These are phyloP conservation scores for Mythimna pallens DNA, from an alignment of 2,888 invertebrate species.

Conservation along the genomic window DNA sequence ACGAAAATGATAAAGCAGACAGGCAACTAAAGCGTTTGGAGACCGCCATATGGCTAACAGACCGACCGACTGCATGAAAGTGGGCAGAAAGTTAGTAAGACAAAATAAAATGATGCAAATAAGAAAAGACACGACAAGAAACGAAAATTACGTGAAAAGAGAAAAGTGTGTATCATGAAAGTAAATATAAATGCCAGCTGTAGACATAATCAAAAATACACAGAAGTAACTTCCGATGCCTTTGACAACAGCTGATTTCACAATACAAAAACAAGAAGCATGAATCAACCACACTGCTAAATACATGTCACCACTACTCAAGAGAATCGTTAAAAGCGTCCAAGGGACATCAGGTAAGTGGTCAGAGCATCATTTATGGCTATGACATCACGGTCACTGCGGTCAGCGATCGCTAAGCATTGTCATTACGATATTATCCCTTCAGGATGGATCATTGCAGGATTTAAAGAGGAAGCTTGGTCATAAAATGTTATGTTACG, in stretches of 20 bases:
- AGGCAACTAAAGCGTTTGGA: not conserved
- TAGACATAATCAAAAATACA: conserved; percentile 14
- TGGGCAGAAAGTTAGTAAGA: not conserved
- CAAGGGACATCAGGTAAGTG: conserved; percentile 45
- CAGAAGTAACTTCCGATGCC: not conserved
- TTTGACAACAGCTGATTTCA: conserved; percentile 35
- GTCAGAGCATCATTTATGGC: conserved; percentile 21
- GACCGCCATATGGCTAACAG: not conserved
- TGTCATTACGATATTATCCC: conserved; percentile 34
- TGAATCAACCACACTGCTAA: conserved; percentile 40
- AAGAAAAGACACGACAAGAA: conserved; percentile 5
- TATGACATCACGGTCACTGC: conserved; percentile 50
- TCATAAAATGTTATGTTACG: conserved; percentile 9
- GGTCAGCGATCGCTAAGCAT: conserved; percentile 45
- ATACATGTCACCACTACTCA: conserved; percentile 30
- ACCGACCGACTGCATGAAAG: no score
- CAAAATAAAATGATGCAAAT: not conserved
- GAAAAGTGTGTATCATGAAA: conserved; percentile 12
- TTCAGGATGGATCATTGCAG: conserved; percentile 36
- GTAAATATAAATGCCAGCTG: conserved; percentile 21
- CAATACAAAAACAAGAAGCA: conserved; percentile 26
- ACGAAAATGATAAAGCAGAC: not conserved
- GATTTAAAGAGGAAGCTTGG: conserved; percentile 34
- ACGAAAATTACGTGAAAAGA: conserved; percentile 9
- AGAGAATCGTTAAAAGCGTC: conserved; percentile 34